Percentiles rank a stretch among this genome's conserved stretches.
Evolutionary conservation across 2,797 vertebrate genomes (phyloP).

Genomic region (Gymnoscopelus microlampas): DNA sequence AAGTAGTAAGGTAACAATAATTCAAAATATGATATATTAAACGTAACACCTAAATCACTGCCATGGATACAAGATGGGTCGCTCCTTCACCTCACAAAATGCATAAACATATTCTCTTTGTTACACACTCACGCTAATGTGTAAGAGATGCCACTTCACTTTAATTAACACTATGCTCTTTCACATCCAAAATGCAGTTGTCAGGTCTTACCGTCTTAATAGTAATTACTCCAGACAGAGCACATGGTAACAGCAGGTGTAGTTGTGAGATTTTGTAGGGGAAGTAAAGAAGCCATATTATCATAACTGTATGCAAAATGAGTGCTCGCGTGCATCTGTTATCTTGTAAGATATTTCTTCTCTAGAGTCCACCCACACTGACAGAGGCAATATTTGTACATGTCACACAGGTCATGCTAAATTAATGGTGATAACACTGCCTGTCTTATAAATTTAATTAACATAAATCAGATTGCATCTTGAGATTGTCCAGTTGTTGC

Average conservation of each 20-base stretch:
- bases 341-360: conserved; percentile 11
- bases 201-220: conserved; percentile 41
- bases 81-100: conserved; percentile 37
- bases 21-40: no score
- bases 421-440: conserved; percentile 5
- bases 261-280: conserved; percentile 43
- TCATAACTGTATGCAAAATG: conserved; percentile 32
- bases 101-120: conserved; percentile 36
- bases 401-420: neutral
- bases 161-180: conserved; percentile 49
- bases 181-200: conserved; percentile 50
- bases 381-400: neutral
- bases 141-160: conserved; percentile 42
- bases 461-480: no score
- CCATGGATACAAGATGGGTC: conserved; percentile 30
- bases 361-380: conserved; percentile 17
- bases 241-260: conserved; percentile 10
- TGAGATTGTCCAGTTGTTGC: no score
- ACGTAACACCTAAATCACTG: conserved; percentile 6
- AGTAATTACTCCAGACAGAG: conserved; percentile 25
- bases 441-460: neutral
- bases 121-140: conserved; percentile 54
- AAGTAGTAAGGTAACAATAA: no score
- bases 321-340: conserved; percentile 21
- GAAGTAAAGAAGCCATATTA: conserved; percentile 32